Base-by-base conservation (phyloP, 1,140 invertebrate genomes). In the Ganaspis sp. region DNA sequence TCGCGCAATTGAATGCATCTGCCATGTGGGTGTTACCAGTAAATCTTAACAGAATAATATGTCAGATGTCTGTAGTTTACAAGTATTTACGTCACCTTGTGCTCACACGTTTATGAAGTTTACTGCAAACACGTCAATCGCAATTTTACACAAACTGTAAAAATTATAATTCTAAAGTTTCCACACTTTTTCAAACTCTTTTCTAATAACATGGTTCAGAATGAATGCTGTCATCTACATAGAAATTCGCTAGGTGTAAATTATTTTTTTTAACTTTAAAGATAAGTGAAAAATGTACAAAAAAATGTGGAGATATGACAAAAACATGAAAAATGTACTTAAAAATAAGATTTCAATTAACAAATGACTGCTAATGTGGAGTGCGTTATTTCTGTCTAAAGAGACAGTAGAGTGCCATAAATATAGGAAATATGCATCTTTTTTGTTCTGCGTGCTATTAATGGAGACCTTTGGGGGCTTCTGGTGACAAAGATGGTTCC, bases 1-100 rank as follows among this genome's bases (percentile, higher is more conserved):
- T 72, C 82, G 76, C 81, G 81, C 81, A 74, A 82, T 83, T 85
- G 79, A 83, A 86, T 80, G 81, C 86, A 87, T 87, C 86, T 87
- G 86, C 85, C 81, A 81, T 84, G 86, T 87, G 86, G 86, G 86
- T 86, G 86, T 87, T 83, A 74, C 83, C 83, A 76, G 54, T 85
- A 87, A 87, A 87, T 87, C 86, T 84, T 72, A 75, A 71, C 76
- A 54, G 77, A 75, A 74, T 80, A 81, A 83, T 85, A 81, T 83
- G 85, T 85, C 84, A 81, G 81, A 82, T 82, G 84, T 81, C 78
- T 84, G 72, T 85, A 83, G 84, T 29, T 23, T 26, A 58, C 54
- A 58, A 58, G 23, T 58, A 58, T 58, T 58, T 58, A 26, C 54
- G 54, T 58, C 54, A 58, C 54, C 21, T 58, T 23, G 54, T 58